Percentiles rank a stretch among this genome's conserved stretches.
phyloP scores from a whole-genome alignment of 2,888 invertebrate species.

The Gandaritis pyraliata region DNA sequence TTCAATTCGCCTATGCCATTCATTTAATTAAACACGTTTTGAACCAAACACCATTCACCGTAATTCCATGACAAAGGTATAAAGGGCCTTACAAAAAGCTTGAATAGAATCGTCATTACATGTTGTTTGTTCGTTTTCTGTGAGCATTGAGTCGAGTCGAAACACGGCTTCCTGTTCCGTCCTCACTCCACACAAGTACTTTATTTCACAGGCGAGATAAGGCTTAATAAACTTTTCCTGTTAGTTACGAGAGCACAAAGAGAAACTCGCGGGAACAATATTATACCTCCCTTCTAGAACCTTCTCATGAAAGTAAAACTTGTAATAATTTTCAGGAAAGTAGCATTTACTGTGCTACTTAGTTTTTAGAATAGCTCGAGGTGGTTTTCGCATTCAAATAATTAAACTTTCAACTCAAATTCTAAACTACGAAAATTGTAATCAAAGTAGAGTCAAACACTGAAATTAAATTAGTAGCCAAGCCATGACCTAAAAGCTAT shows the following conservation, averaged over 20 bases:
- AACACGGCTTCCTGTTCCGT: conserved; percentile 72
- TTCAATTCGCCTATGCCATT: conserved; percentile 29
- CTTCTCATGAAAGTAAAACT: conserved; percentile 31
- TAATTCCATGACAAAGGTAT: conserved; percentile 57
- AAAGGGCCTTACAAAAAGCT: conserved; percentile 69
- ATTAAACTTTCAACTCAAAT: conserved; percentile 26
- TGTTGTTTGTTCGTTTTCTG: conserved; percentile 65
- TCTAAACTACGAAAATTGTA: conserved; percentile 25
- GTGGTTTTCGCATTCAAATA: conserved; percentile 27
- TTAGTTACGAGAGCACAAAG: conserved; percentile 38
- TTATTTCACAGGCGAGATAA: conserved; percentile 48
- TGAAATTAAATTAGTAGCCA: conserved; percentile 1
- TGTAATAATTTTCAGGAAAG: conserved; percentile 36
- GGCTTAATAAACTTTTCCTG: conserved; percentile 54
- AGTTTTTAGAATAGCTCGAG: conserved; percentile 32
- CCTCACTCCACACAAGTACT: conserved; percentile 48
- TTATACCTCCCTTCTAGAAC: conserved; percentile 38
- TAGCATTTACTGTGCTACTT: conserved; percentile 33
- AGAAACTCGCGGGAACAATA: conserved; percentile 35
- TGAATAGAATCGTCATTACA: conserved; percentile 67
- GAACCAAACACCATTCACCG: conserved; percentile 50
- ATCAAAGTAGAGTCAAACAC: conserved; percentile 2
- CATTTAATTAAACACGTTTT: conserved; percentile 44
- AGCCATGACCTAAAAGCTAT: conserved; percentile 5
- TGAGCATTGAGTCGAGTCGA: conserved; percentile 62